A percentile compares a stretch with the other conserved stretches of the same genome.
Conservation (phyloP, 2,888 invertebrate genomes). For the Leptopilina myrica region DNA sequence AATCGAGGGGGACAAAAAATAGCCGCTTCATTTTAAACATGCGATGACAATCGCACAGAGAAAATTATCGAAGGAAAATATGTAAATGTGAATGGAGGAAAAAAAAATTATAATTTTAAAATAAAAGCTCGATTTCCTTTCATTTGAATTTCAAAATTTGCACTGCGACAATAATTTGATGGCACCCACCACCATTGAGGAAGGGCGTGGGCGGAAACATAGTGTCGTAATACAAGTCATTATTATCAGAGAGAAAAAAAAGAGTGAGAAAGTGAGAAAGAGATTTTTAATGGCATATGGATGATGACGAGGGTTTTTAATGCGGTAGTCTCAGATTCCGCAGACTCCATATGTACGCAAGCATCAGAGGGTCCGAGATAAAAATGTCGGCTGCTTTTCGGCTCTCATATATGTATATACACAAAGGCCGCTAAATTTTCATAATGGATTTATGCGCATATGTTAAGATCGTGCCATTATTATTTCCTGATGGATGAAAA, state of each 20-base stretch:
- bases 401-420: conserved; percentile 18
- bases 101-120: conserved; percentile 6
- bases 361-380: conserved; percentile 54
- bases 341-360: conserved; percentile 68
- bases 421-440: conserved; percentile 72
- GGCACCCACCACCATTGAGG: background rate
- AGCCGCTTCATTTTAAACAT: background rate
- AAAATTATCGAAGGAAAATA: background rate
- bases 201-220: conserved; percentile 21
- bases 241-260: background rate
- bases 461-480: conserved; percentile 73
- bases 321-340: conserved; percentile 60
- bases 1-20: background rate
- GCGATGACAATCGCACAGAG: background rate
- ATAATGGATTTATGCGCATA: conserved; percentile 77
- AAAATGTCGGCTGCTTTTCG: conserved; percentile 58
- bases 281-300: conserved; percentile 68
- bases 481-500: conserved; percentile 59
- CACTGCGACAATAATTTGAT: conserved; percentile 23
- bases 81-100: background rate
- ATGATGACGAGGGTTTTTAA: conserved; percentile 62
- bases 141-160: conserved; percentile 26
- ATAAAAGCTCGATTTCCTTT: conserved; percentile 18
- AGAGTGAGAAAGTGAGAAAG: too few species aligned
- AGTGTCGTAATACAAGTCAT: conserved; percentile 35